Evolutionary conservation across 2,797 vertebrate species (phyloP).

Genomic region (Zenarchopterus dispar): DNA sequence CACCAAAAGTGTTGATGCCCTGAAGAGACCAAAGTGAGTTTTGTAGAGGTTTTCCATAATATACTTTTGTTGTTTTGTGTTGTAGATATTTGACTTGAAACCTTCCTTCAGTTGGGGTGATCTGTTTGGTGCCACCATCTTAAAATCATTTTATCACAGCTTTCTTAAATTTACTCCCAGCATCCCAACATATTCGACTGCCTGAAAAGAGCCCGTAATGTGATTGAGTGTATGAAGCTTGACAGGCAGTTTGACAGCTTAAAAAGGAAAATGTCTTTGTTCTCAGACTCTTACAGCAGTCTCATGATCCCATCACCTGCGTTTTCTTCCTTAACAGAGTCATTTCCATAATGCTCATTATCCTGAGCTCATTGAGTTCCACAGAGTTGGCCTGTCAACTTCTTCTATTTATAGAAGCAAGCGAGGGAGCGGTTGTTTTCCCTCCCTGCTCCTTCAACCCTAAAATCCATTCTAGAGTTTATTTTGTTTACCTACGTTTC

Average conservation of each 20-base stretch:
- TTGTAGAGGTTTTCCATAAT: too few relatives aligned
- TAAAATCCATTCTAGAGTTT: constrained; percentile 24
- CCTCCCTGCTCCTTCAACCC: constrained; percentile 5
- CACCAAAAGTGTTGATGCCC: too few relatives aligned
- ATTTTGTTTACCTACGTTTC: background rate
- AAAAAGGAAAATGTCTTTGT: constrained; percentile 10
- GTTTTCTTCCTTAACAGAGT: constrained; percentile 17
- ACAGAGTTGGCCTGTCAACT: constrained; percentile 19
- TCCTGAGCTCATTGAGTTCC: constrained; percentile 30
- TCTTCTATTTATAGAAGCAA: constrained; percentile 50
- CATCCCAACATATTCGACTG: background rate
- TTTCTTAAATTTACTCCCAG: constrained; percentile 4
- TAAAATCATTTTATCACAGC: background rate
- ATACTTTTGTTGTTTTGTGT: too few relatives aligned
- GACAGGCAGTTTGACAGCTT: background rate
- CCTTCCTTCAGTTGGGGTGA: too few relatives aligned
- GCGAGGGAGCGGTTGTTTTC: constrained; percentile 22
- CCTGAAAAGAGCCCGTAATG: too few relatives aligned
- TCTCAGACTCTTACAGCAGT: background rate
- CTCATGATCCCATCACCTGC: constrained; percentile 16
- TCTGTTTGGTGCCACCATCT: background rate
- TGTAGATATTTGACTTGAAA: too few relatives aligned
- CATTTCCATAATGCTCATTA: constrained; percentile 14
- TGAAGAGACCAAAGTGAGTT: too few relatives aligned
- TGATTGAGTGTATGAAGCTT: background rate